phyloP scores from a whole-genome alignment of 2,888 invertebrate genomes.

The Miltochrista miniata region DNA sequence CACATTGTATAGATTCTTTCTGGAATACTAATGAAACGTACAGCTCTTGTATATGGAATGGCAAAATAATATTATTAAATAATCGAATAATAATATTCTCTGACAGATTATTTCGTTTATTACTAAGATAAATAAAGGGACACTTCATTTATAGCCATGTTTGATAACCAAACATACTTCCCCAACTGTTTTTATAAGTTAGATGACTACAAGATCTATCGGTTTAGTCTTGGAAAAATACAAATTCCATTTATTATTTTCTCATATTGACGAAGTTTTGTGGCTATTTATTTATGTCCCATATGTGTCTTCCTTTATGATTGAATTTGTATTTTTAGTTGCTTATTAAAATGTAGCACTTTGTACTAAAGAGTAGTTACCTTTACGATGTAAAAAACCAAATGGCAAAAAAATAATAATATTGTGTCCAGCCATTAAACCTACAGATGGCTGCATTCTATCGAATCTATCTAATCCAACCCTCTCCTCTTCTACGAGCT shows the following conservation, averaged over 20 bases:
- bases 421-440: no score
- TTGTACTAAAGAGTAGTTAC: no score
- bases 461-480: no score
- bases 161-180: constrained; percentile 58
- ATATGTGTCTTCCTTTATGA: no score
- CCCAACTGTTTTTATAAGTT: constrained; percentile 57
- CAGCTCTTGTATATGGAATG: no score
- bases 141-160: constrained; percentile 45
- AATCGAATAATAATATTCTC: constrained; percentile 5
- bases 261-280: constrained; percentile 5
- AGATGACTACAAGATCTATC: constrained; percentile 44
- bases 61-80: background rate
- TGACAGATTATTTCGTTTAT: constrained; percentile 48
- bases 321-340: no score
- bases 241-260: constrained; percentile 26
- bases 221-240: constrained; percentile 39
- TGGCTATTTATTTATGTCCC: background rate
- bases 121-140: constrained; percentile 52
- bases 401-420: no score
- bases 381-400: no score
- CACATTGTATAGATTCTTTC: constrained; percentile 4
- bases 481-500: no score
- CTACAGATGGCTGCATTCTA: no score
- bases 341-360: no score
- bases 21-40: constrained; percentile 4